phyloP scores from a whole-genome alignment of 2,888 invertebrate genomes.

The Diarsia mendica region DNA sequence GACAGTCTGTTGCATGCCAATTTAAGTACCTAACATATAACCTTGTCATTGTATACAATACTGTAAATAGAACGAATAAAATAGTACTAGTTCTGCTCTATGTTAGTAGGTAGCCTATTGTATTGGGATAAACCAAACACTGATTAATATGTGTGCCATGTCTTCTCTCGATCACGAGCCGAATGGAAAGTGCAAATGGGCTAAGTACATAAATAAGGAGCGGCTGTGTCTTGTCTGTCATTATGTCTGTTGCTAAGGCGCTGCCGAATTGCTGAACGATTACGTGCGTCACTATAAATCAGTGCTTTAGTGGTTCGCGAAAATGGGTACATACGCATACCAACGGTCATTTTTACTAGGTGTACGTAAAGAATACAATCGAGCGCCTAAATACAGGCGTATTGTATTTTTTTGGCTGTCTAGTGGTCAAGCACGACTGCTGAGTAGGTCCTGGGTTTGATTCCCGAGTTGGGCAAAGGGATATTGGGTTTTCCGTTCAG shows the following conservation, averaged over 20 bases:
- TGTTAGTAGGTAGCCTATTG: slow-evolving; percentile 62
- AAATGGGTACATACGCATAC: slow-evolving; percentile 28
- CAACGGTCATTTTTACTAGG: slow-evolving; percentile 30
- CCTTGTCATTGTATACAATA: slow-evolving; percentile 55
- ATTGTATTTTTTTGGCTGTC: no score
- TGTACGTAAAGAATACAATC: slow-evolving; percentile 3
- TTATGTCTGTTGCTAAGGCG: slow-evolving; percentile 70
- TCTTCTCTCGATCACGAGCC: slow-evolving; percentile 65
- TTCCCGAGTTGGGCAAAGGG: no score
- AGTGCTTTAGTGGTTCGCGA: slow-evolving; percentile 38
- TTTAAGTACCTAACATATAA: slow-evolving; percentile 49
- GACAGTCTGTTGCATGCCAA: slow-evolving; percentile 54
- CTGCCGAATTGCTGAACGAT: slow-evolving; percentile 57
- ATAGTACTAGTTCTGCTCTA: slow-evolving; percentile 40
- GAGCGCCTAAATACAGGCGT: background rate
- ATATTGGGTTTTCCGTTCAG: no score
- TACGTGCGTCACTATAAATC: slow-evolving; percentile 61
- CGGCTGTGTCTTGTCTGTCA: slow-evolving; percentile 61
- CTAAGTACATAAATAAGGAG: slow-evolving; percentile 66
- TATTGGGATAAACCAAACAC: slow-evolving; percentile 70
- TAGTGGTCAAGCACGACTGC: no score
- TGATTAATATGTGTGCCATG: slow-evolving; percentile 71
- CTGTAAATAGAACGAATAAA: slow-evolving; percentile 51
- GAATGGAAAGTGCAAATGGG: slow-evolving; percentile 74
- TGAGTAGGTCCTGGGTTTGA: no score